Base-by-base conservation (phyloP, 2,888 invertebrate genomes). In the Craniophora ligustri region DNA sequence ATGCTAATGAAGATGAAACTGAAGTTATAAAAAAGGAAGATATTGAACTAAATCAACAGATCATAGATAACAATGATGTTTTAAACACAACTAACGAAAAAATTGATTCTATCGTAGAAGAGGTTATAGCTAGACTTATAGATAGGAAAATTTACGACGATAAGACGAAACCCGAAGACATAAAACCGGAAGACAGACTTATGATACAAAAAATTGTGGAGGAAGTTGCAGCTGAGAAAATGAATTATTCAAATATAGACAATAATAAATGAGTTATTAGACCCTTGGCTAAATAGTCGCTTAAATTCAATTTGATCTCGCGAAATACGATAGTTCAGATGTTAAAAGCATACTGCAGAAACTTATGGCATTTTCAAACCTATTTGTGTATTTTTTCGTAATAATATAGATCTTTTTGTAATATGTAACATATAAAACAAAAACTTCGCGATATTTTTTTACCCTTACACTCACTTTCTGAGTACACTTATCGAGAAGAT, bases 61-160 rank as follows among this genome's bases (percentile, higher is more conserved):
- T 59, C 40, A 61, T 67, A 54, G 71, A 75, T 53, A 69, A 58
- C 14, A 47, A 58, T 30, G 68, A 76, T 36, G 54, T 51, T 50
- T 59, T 68, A 31, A 82, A 73, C 51, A 76, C 68, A 30, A 82
- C 82, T 18, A 86, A 88, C 62, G 86, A 89, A 79, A 91, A 87
- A 58, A 83, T 93, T 51, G 89, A 94, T 63, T 81, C 81, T 8
- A 93, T 94, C 54, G 93, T 93, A 1, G 93, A 94, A 76, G 93
- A 94, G 71, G 93, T 93, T 34, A 91, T 93, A 70, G 64, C 72
- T 38, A 88, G 92, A 67, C 81, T 93, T 36, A 86, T 92, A 74
- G 92, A 92, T 76, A 89, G 94, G 71, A 94, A 94, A 84, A 88
- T 94, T 72, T 93, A 92, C 65, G 93, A 94, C 51, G 92, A 91